Conservation (phyloP, 2,797 vertebrate genomes). For the Apogon hyalosoma region DNA sequence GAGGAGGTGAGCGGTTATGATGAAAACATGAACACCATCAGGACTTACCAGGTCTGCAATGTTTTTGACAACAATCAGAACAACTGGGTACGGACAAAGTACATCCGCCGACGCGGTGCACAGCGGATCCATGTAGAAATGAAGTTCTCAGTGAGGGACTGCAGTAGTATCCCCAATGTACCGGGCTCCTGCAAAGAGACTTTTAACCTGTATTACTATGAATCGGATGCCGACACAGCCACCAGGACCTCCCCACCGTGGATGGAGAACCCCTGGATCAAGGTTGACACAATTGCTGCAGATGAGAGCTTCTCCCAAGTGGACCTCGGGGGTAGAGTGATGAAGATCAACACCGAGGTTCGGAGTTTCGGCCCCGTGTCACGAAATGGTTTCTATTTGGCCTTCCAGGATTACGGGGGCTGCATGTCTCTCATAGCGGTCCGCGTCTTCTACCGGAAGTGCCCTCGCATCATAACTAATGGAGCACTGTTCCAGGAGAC, state of each 20-base stretch:
- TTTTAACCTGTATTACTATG: constrained; percentile 97
- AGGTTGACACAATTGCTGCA: constrained; percentile 97
- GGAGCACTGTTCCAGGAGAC: constrained; percentile 96
- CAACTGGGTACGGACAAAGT: constrained; percentile 98
- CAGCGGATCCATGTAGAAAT: constrained; percentile 99
- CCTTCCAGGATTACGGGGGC: constrained; percentile 98
- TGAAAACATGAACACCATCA: constrained; percentile 99
- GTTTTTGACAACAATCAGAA: constrained; percentile 98
- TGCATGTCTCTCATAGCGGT: constrained; percentile 98
- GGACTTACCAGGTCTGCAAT: constrained; percentile 99
- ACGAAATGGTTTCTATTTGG: constrained; percentile 95
- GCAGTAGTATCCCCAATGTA: constrained; percentile 97
- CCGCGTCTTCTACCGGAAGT: constrained; percentile 97
- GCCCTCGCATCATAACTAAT: constrained; percentile 92
- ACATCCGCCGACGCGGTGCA: constrained; percentile 92
- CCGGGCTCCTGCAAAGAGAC: constrained; percentile 99
- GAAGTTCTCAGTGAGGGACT: constrained; percentile 98
- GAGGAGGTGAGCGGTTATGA: constrained; percentile 99
- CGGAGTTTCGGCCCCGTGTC: constrained; percentile 97
- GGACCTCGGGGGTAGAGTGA: constrained; percentile 94
- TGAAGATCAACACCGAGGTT: constrained; percentile 99
- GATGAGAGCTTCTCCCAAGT: constrained; percentile 99
- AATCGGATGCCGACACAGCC: constrained; percentile 92
- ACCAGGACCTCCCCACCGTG: constrained; percentile 92
- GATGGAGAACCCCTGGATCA: constrained; percentile 99